Evolutionary conservation across 2,113 vertebrate species (phyloP), one percentile per base, ranked within the genome.

Genomic region (Pterocles burchelli): DNA sequence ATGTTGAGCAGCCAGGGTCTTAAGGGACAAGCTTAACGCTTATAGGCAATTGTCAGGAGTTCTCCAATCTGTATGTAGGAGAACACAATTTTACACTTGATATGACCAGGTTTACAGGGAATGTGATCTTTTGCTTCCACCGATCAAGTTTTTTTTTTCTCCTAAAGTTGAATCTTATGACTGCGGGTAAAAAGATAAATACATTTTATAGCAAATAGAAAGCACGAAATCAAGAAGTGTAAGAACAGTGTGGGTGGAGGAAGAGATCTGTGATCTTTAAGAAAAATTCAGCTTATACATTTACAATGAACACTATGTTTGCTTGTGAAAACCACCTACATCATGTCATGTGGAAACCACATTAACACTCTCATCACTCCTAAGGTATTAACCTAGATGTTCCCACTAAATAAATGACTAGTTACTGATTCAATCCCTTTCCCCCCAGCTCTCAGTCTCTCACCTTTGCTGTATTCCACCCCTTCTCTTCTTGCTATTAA

Each of bases 261-360:
- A 96, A 97, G 67, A 93, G 85, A 96, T 90, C 88, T 93, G 92
- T 86, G 85, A 96, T 96, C 88, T 97, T 96, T 86, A 96, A 93
- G 87, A 91, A 94, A 95, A 96, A 93, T 41, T 73, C 88, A 90
- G 77, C 34, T 97, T 96, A 91, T 94, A 85, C 89, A 95, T 89
- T 95, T 91, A 95, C 94, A 96, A 94, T 90, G 95, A 96, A 91
- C 5, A 52, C 51, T 85, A 85, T 76, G 88, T 93, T 96, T 96
- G 91, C 95, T 93, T 91, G 71, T 91, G 78, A 96, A 94, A 93
- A 71, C 91, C 93, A 96, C 96, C 96, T 93, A 95, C 94, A 76
- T 36, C 45, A 9, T 91, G 71, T 95, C 95, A 96, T 89, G 96
- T 94, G 57, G 91, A 96, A 96, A 88, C 75, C 38, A 88, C 51